Evolutionary conservation across 92 coral and sea anemone genomes (phyloP).

Genomic region (Actinostola sp.): DNA sequence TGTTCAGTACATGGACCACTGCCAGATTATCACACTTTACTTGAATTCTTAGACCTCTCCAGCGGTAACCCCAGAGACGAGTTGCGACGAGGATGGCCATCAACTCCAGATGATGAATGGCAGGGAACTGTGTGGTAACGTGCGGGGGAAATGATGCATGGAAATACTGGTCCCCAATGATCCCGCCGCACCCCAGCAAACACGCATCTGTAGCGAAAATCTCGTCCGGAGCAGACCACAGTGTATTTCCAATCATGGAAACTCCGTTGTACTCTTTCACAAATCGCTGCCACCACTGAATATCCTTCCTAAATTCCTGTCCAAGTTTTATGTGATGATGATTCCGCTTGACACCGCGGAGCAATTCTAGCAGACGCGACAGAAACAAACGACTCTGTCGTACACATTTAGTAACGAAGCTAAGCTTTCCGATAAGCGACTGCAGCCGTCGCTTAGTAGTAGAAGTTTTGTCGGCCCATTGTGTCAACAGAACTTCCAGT

Average conservation of each 20-base stretch:
- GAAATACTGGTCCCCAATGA: constrained; percentile 21
- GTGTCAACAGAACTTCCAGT: too few relatives aligned
- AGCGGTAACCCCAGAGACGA: constrained; percentile 19
- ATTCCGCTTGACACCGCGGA: too few relatives aligned
- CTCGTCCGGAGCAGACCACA: constrained; percentile 36
- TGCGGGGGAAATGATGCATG: constrained; percentile 19
- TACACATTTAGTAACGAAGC: too few relatives aligned
- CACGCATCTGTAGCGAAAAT: constrained; percentile 59
- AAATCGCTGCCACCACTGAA: too few relatives aligned
- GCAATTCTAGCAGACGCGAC: too few relatives aligned
- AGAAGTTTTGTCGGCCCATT: too few relatives aligned
- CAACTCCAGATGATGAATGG: constrained; percentile 23
- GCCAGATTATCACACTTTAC: constrained; percentile 40
- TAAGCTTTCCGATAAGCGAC: too few relatives aligned
- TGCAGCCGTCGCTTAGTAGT: too few relatives aligned
- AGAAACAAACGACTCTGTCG: too few relatives aligned
- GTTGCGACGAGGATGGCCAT: constrained; percentile 26
- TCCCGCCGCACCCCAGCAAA: constrained; percentile 37
- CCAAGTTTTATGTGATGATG: too few relatives aligned
- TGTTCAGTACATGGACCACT: constrained; percentile 20
- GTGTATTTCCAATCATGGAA: neutral
- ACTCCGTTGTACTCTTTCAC: too few relatives aligned
- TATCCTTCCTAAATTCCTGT: too few relatives aligned
- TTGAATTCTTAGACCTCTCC: constrained; percentile 17
- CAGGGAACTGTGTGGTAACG: neutral